phyloP scores from a whole-genome alignment of 2,888 invertebrate genomes.

The Caenorhabditis imperialis region DNA sequence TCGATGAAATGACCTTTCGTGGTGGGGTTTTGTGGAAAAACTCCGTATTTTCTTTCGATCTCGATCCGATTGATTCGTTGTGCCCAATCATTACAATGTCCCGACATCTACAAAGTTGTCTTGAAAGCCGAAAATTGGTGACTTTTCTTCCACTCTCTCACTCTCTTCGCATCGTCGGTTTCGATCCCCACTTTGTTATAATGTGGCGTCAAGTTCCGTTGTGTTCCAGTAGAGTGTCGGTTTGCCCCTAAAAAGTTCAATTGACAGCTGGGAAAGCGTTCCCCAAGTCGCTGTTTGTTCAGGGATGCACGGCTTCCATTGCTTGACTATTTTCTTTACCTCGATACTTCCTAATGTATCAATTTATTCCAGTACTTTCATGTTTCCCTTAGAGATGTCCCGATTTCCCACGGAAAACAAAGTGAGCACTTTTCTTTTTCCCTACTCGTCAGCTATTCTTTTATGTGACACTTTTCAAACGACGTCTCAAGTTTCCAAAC shows the following conservation, averaged over 20 bases:
- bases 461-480: conserved; percentile 11
- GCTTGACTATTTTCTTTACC: conserved; percentile 5
- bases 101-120: conserved; percentile 12
- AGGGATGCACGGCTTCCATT: conserved; percentile 34
- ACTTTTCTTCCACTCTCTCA: conserved; percentile 18
- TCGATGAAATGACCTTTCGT: conserved; percentile 32
- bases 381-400: conserved; percentile 20
- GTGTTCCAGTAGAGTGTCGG: conserved; percentile 14
- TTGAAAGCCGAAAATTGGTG: conserved; percentile 43
- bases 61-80: conserved; percentile 12
- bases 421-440: too few relatives aligned
- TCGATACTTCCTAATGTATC: neutral
- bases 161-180: conserved; percentile 15
- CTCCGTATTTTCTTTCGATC: conserved; percentile 26
- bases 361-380: conserved; percentile 9
- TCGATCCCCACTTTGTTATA: conserved; percentile 5
- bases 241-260: too few relatives aligned
- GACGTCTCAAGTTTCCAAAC: conserved; percentile 36
- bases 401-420: conserved; percentile 23
- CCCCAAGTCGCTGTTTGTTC: conserved; percentile 33
- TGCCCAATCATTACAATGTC: conserved; percentile 8
- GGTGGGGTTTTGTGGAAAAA: conserved; percentile 28
- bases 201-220: neutral
- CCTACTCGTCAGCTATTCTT: conserved; percentile 8
- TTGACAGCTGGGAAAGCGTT: too few relatives aligned